Conservation (phyloP, 2,113 vertebrate genomes). For the Sturnira hondurensis region DNA sequence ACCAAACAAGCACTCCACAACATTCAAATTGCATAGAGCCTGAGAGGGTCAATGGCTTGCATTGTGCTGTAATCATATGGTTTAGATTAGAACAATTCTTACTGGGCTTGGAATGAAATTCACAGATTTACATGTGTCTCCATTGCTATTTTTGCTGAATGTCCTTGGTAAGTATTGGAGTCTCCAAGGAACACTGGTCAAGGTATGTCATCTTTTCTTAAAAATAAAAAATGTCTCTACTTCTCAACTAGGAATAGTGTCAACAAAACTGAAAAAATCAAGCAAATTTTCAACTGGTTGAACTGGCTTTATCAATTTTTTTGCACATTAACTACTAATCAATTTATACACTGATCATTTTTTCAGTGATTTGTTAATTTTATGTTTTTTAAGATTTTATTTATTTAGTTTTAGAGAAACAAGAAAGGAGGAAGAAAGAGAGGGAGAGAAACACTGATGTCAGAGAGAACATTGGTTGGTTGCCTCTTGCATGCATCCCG, state of each 20-base stretch:
- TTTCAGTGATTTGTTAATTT: background rate
- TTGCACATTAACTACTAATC: background rate
- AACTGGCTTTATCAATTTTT: background rate
- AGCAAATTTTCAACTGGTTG: background rate
- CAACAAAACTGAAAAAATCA: background rate
- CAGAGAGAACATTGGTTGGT: too few relatives aligned
- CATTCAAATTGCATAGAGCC: background rate
- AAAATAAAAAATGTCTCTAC: constrained; percentile 4
- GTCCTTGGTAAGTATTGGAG: background rate
- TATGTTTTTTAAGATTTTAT: background rate
- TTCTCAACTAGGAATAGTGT: background rate
- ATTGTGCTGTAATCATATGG: background rate
- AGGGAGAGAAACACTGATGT: too few relatives aligned
- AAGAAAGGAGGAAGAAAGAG: too few relatives aligned
- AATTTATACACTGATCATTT: background rate
- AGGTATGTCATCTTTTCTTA: constrained; percentile 1
- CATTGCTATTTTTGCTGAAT: background rate
- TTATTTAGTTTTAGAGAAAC: too few relatives aligned
- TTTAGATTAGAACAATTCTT: background rate
- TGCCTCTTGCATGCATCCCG: too few relatives aligned
- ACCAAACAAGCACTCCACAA: background rate
- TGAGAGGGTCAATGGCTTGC: background rate
- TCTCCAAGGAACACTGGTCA: background rate
- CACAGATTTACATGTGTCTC: background rate
- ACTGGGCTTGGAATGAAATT: background rate